A percentile compares a stretch with the other conserved stretches of the same genome.
phyloP scores from a whole-genome alignment of 2,797 vertebrate species.

The Lutjanus campechanus region DNA sequence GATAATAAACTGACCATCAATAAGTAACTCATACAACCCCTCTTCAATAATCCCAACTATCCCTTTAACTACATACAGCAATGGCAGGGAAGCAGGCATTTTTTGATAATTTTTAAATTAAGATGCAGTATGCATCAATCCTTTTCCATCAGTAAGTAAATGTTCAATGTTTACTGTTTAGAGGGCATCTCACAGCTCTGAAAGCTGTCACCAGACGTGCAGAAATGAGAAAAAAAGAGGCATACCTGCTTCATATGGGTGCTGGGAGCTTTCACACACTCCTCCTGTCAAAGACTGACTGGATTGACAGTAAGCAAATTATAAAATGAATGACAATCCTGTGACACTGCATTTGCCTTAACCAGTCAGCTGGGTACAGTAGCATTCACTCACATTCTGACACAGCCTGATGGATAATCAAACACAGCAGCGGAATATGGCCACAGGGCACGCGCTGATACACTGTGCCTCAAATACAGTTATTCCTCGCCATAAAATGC shows the following conservation, averaged over 20 bases:
- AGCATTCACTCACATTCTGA: constrained; percentile 54
- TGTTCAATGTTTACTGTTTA: constrained; percentile 61
- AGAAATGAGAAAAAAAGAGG: constrained; percentile 41
- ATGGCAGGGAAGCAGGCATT: constrained; percentile 17
- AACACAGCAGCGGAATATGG: constrained; percentile 55
- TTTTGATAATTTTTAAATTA: constrained; percentile 51
- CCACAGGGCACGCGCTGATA: constrained; percentile 55
- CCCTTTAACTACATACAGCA: constrained; percentile 28
- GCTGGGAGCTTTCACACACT: constrained; percentile 60
- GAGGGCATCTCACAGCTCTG: constrained; percentile 41
- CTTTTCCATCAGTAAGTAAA: constrained; percentile 34
- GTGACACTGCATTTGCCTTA: constrained; percentile 56
- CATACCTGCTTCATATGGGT: constrained; percentile 36
- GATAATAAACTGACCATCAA: too few species aligned
- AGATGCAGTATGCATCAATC: constrained; percentile 44
- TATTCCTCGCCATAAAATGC: constrained; percentile 71
- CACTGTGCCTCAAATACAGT: constrained; percentile 63
- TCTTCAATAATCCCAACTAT: too few species aligned
- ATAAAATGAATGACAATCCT: constrained; percentile 62
- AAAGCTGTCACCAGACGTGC: constrained; percentile 69
- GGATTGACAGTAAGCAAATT: constrained; percentile 67
- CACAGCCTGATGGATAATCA: constrained; percentile 67
- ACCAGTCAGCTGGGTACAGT: constrained; percentile 60
- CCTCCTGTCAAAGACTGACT: constrained; percentile 54
- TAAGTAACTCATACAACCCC: too few species aligned